Conservation (phyloP, 2,797 vertebrate species). For the Acanthiza pusilla region DNA sequence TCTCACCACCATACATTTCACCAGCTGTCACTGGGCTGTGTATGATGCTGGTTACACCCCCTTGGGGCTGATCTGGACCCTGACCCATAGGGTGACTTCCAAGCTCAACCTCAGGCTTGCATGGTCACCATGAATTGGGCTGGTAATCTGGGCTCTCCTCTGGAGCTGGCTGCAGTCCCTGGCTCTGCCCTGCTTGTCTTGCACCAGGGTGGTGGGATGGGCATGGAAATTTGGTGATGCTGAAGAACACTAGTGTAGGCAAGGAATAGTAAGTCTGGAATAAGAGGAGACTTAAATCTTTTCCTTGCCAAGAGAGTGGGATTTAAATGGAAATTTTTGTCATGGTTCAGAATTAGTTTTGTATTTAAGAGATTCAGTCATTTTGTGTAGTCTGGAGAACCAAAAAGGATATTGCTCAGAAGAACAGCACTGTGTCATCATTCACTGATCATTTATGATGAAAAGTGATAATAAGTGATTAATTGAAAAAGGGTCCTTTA, state of each 20-base stretch:
- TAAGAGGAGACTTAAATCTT: background rate
- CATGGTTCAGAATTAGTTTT: background rate
- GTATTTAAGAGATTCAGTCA: background rate
- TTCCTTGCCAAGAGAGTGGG: background rate
- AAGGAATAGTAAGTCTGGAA: background rate
- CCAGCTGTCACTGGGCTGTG: background rate
- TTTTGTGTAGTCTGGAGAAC: background rate
- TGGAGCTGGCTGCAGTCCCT: background rate
- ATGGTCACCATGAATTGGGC: background rate
- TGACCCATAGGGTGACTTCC: background rate
- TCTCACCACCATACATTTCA: background rate
- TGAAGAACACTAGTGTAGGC: background rate
- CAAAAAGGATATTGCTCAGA: background rate
- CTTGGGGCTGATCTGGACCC: background rate
- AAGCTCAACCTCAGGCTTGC: background rate
- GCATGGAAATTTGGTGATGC: background rate
- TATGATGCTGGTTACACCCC: background rate
- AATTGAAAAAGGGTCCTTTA: background rate
- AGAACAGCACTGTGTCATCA: background rate
- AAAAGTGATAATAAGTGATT: background rate
- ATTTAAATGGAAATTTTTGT: background rate
- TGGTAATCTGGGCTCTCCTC: background rate
- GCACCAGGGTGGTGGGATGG: fast-evolving
- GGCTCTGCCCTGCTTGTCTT: background rate
- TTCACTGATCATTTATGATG: background rate